Evolutionary conservation across 2,797 vertebrate species (phyloP).

Genomic region (Nannoperca australis): DNA sequence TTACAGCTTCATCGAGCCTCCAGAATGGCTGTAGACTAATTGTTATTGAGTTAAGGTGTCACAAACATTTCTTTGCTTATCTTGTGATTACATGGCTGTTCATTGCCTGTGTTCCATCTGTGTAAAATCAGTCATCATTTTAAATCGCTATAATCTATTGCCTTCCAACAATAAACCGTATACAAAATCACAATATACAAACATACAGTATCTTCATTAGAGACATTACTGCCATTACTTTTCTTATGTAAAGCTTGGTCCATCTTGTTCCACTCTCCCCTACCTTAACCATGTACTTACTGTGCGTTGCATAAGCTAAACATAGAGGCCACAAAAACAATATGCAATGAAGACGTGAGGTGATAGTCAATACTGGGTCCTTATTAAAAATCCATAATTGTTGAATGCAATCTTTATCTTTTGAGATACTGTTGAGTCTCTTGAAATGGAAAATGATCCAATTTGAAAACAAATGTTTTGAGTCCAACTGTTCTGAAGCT

Average conservation of each 20-base stretch:
- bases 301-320: background rate
- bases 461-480: background rate
- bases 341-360: background rate
- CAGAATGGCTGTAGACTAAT: background rate
- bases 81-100: background rate
- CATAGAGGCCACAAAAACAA: background rate
- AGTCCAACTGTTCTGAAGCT: background rate
- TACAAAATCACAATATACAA: background rate
- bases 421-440: background rate
- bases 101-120: background rate
- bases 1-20: too few species aligned
- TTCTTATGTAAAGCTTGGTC: background rate
- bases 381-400: background rate
- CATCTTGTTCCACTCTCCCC: background rate
- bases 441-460: background rate
- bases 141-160: background rate
- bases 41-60: background rate
- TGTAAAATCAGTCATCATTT: slow-evolving; percentile 1
- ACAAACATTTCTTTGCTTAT: background rate
- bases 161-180: background rate
- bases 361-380: background rate
- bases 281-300: background rate
- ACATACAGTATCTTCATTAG: background rate
- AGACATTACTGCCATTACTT: background rate
- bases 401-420: background rate